phyloP scores from a whole-genome alignment of 2,113 vertebrate genomes.

The Ameiurus melas region DNA sequence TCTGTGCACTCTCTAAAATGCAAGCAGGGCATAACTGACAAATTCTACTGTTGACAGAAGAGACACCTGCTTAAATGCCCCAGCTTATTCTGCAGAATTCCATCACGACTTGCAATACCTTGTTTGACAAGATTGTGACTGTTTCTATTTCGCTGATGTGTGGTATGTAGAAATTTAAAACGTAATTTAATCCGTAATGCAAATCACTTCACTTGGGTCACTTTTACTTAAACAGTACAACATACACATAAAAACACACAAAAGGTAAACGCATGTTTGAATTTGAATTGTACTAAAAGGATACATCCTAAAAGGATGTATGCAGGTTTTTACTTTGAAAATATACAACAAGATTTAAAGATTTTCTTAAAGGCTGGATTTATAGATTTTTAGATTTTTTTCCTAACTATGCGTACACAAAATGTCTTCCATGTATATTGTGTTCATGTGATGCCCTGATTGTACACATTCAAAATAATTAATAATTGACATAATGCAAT shows the following conservation, averaged over 20 bases:
- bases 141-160: conserved; percentile 56
- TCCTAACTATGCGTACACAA: not conserved
- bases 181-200: conserved; percentile 68
- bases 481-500: not conserved
- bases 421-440: not conserved
- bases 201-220: conserved; percentile 69
- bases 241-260: not conserved
- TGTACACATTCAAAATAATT: not conserved
- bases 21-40: conserved; percentile 23
- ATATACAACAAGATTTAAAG: not conserved
- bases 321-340: not conserved
- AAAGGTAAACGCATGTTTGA: not conserved
- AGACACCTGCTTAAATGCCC: conserved; percentile 22
- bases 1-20: conserved; percentile 23
- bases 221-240: conserved; percentile 62
- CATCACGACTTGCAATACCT: conserved; percentile 6
- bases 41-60: conserved; percentile 29
- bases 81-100: not conserved
- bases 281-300: not conserved
- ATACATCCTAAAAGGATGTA: not conserved
- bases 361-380: not conserved
- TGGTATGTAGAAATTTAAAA: conserved; percentile 44
- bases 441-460: not conserved
- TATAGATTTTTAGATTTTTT: not conserved
- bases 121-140: conserved; percentile 67